phyloP scores from a whole-genome alignment of 2,797 vertebrate genomes.

The Bothrops alternatus region DNA sequence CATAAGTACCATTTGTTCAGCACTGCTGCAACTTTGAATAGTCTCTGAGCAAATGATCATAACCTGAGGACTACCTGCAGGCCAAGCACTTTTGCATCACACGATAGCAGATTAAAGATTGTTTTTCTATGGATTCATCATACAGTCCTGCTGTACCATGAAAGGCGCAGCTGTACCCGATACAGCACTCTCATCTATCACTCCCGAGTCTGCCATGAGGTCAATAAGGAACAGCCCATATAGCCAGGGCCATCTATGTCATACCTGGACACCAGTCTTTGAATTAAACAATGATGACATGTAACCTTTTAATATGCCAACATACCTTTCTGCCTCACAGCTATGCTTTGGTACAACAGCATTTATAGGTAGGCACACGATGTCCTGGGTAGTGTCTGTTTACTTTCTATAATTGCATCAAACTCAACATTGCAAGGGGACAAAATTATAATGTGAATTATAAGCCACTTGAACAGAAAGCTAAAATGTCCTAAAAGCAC shows the following conservation, averaged over 20 bases:
- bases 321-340: not conserved
- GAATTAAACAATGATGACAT: not conserved
- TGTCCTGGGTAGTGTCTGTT: not conserved
- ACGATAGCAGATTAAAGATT: not conserved
- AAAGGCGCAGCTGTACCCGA: not conserved
- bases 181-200: not conserved
- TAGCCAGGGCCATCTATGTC: not conserved
- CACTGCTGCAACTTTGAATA: not conserved
- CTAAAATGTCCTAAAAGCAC: not conserved
- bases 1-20: not conserved
- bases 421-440: not conserved
- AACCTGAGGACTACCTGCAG: not conserved
- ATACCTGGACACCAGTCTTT: not conserved
- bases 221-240: not conserved
- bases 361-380: too few species aligned
- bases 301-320: not conserved
- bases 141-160: not conserved
- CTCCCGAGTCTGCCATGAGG: not conserved
- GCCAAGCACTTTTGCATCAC: not conserved
- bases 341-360: not conserved
- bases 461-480: not conserved
- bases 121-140: not conserved
- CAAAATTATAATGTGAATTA: not conserved
- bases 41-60: not conserved
- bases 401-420: conserved; percentile 2